A percentile compares a stretch with the other conserved stretches of the same genome.
phyloP scores from a whole-genome alignment of 2,797 vertebrate genomes.

The Gallinago nigripennis region DNA sequence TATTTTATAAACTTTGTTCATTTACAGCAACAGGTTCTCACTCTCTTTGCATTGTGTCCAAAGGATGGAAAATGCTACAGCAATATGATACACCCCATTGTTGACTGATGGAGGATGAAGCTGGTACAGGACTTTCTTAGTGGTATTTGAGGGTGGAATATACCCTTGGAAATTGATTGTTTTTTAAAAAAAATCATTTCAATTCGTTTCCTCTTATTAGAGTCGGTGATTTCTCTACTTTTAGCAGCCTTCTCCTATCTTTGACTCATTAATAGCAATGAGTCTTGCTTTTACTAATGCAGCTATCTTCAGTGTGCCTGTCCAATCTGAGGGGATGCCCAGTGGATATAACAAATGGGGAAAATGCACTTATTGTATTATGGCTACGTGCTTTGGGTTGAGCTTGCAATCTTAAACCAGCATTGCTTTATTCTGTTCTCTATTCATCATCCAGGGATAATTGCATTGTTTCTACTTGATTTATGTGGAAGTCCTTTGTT shows the following conservation, averaged over 20 bases:
- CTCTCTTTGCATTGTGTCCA: conserved; percentile 68
- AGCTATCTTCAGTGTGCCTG: conserved; percentile 36
- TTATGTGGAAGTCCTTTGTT: conserved; percentile 17
- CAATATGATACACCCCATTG: conserved; percentile 50
- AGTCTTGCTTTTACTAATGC: conserved; percentile 67
- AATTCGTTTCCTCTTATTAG: conserved; percentile 23
- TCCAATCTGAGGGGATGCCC: conserved; percentile 1
- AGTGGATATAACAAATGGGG: neutral
- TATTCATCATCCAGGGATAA: conserved; percentile 47
- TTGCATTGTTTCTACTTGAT: conserved; percentile 31
- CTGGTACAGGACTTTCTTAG: conserved; percentile 63
- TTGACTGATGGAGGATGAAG: conserved; percentile 68
- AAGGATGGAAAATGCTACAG: conserved; percentile 71
- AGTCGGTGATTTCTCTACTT: conserved; percentile 68
- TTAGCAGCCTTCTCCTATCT: conserved; percentile 84
- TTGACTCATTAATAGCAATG: conserved; percentile 64
- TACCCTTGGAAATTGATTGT: neutral
- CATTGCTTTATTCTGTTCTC: conserved; percentile 54
- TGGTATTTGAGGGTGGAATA: conserved; percentile 68
- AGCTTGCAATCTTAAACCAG: conserved; percentile 19
- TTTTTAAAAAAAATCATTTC: neutral
- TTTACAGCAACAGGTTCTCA: conserved; percentile 57
- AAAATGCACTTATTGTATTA: neutral
- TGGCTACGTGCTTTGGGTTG: conserved; percentile 35
- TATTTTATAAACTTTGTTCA: neutral